A percentile compares a stretch with the other conserved stretches of the same genome.
Evolutionary conservation across 2,113 vertebrate species (phyloP).

Genomic region (Anhinga rufa): DNA sequence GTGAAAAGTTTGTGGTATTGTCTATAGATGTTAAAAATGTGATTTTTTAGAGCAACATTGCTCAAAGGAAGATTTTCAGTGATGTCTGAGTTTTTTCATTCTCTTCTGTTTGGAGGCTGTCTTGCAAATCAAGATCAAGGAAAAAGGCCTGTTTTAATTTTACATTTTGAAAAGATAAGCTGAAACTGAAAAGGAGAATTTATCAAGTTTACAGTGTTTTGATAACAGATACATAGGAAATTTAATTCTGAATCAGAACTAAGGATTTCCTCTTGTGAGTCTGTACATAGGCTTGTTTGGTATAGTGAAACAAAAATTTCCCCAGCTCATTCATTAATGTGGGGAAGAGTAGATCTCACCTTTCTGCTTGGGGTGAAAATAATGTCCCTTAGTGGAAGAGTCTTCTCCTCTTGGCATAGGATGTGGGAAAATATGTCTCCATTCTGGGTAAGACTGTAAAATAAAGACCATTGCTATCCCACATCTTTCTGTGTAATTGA

Average conservation of each 20-base stretch:
- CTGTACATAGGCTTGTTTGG: not conserved
- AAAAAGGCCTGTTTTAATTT: not conserved
- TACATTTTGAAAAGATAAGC: not conserved
- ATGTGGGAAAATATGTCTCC: not conserved
- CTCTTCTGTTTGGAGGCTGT: not conserved
- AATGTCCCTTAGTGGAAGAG: not conserved
- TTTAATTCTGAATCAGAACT: not conserved
- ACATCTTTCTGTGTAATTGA: not conserved
- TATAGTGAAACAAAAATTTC: not conserved
- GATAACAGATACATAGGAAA: not conserved
- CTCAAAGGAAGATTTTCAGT: not conserved
- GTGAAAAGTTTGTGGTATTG: not conserved
- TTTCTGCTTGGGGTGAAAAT: not conserved
- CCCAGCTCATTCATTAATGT: not conserved
- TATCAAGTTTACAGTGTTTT: not conserved
- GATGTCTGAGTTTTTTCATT: not conserved
- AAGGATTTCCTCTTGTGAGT: not conserved
- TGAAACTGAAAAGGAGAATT: not conserved
- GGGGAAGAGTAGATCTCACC: not conserved
- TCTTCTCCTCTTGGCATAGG: not conserved
- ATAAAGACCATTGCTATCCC: not conserved
- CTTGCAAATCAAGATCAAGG: not conserved
- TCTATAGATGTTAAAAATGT: not conserved
- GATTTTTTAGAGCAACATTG: not conserved
- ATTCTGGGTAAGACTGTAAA: not conserved